A percentile compares a stretch with the other conserved stretches of the same genome.
Conservation (phyloP, 2,888 invertebrate species). For the Erebia aethiops region DNA sequence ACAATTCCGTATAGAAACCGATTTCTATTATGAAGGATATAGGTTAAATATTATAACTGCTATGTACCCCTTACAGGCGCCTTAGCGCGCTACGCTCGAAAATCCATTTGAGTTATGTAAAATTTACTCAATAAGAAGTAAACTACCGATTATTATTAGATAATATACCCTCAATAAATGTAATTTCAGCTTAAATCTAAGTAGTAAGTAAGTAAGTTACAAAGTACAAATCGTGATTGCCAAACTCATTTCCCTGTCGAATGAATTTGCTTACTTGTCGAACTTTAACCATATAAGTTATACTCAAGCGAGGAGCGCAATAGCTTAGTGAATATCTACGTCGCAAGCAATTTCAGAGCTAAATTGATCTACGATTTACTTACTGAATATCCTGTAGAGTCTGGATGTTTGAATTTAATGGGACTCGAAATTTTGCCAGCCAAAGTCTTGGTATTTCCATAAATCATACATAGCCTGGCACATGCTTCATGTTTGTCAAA, state of each 20-base stretch:
- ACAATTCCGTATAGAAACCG: too few relatives aligned
- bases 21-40: too few relatives aligned
- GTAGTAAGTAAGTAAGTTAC: neutral
- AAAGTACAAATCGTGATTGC: neutral
- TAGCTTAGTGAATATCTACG: conserved; percentile 14
- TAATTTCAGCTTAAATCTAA: neutral
- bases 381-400: neutral
- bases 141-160: neutral
- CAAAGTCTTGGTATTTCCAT: neutral
- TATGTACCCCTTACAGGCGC: too few relatives aligned
- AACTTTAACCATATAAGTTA: conserved; percentile 18
- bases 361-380: conserved; percentile 28
- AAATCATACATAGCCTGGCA: neutral
- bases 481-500: too few relatives aligned
- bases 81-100: too few relatives aligned
- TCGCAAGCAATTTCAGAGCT: conserved; percentile 30
- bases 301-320: neutral
- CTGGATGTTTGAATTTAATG: neutral
- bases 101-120: too few relatives aligned
- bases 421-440: too few relatives aligned
- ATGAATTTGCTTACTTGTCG: conserved; percentile 9
- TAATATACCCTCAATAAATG: neutral
- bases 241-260: neutral
- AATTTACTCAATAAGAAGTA: too few relatives aligned
- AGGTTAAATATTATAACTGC: too few relatives aligned